Evolutionary conservation across 2,888 invertebrate species (phyloP).

Genomic region (Euproctis similis): DNA sequence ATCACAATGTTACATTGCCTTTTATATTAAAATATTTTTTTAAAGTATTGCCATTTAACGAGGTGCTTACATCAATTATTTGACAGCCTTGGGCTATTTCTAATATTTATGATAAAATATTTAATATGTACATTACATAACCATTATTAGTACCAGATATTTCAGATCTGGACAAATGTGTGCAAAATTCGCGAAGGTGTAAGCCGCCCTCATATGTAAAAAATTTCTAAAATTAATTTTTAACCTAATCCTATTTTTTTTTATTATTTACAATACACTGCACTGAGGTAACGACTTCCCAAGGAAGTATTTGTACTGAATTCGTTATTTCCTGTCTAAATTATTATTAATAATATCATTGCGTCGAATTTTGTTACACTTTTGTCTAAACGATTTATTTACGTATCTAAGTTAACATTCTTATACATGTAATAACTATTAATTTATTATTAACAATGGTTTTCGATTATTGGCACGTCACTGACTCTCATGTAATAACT

Average conservation of each 20-base stretch:
- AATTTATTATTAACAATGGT: slow-evolving; percentile 53
- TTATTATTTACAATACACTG: slow-evolving; percentile 63
- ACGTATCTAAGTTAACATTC: slow-evolving; percentile 41
- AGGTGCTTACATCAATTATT: slow-evolving; percentile 35
- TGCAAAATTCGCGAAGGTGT: slow-evolving; percentile 34
- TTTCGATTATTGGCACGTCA: slow-evolving; percentile 62
- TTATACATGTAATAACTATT: slow-evolving; percentile 70
- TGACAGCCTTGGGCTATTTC: slow-evolving; percentile 12
- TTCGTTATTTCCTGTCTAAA: slow-evolving; percentile 34
- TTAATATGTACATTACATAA: slow-evolving; percentile 21
- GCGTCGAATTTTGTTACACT: slow-evolving; percentile 38
- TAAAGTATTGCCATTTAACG: slow-evolving; percentile 42
- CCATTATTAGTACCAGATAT: slow-evolving; percentile 20
- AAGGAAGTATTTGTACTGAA: slow-evolving; percentile 26
- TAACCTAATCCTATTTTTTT: slow-evolving; percentile 39
- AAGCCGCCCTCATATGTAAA: slow-evolving; percentile 52
- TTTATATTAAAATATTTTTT: slow-evolving; percentile 34
- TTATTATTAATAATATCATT: slow-evolving; percentile 41
- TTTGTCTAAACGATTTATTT: slow-evolving; percentile 33
- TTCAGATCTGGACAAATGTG: slow-evolving; percentile 17
- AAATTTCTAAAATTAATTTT: slow-evolving; percentile 37
- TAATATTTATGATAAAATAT: too few relatives aligned
- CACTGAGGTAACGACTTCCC: slow-evolving; percentile 54
- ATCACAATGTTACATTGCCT: slow-evolving; percentile 57
- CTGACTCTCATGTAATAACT: slow-evolving; percentile 45